These are phyloP conservation scores for Jordanella pulchra DNA, from an alignment of 2,797 vertebrate species.

Conservation along the genomic window DNA sequence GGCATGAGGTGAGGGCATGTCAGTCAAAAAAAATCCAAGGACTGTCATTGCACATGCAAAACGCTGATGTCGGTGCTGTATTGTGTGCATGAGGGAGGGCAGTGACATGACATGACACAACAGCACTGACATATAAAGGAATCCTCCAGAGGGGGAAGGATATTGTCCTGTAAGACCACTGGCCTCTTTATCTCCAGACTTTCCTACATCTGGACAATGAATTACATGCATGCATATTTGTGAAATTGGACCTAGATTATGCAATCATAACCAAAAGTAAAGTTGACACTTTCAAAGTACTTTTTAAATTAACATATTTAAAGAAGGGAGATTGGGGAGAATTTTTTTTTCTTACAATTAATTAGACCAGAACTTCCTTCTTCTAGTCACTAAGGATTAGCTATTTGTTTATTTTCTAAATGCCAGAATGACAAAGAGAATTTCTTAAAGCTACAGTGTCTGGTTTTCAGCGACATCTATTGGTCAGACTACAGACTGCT, in stretches of 20 bases:
- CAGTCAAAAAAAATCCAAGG: slow-evolving; percentile 36
- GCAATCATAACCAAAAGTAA: neutral
- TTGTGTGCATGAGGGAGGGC: slow-evolving; percentile 38
- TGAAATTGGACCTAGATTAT: neutral
- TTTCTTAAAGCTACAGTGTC: neutral
- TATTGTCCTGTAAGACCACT: slow-evolving; percentile 15
- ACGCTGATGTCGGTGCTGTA: slow-evolving; percentile 14
- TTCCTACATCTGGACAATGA: slow-evolving; percentile 25
- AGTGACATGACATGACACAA: slow-evolving; percentile 55
- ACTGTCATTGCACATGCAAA: slow-evolving; percentile 64
- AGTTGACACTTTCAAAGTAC: neutral
- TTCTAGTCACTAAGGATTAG: neutral
- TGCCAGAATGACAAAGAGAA: neutral
- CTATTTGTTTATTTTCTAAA: neutral
- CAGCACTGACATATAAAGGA: slow-evolving; percentile 46
- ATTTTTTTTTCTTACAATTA: no score
- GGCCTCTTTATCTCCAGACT: slow-evolving; percentile 36
- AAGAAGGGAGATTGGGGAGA: neutral
- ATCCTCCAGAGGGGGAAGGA: slow-evolving; percentile 31
- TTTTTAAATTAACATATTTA: neutral
- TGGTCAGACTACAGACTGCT: no score
- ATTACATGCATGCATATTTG: neutral
- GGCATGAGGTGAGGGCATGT: slow-evolving; percentile 23
- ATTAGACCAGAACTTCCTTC: neutral
- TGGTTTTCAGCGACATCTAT: no score